Conservation (phyloP, 2,888 invertebrate species). For the Melipona bicolor region DNA sequence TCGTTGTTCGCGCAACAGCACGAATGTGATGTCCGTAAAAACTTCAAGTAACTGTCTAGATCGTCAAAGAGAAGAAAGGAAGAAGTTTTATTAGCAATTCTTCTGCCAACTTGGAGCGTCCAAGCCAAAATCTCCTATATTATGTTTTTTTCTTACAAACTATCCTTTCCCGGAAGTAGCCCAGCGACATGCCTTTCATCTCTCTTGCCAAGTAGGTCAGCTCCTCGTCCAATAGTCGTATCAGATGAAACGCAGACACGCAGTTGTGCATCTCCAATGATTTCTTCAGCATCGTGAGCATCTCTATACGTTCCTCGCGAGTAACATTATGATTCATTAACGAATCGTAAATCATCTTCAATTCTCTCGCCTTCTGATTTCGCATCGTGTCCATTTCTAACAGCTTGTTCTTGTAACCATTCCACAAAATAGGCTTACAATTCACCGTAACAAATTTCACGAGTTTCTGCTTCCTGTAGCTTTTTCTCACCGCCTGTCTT, state of each 20-base stretch:
- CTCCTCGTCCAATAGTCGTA: constrained; percentile 89
- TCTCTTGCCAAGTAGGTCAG: constrained; percentile 89
- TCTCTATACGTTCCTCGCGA: constrained; percentile 89
- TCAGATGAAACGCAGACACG: constrained; percentile 86
- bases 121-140: background rate
- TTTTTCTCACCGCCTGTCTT: constrained; percentile 87
- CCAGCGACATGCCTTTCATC: constrained; percentile 86
- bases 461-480: constrained; percentile 87
- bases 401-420: constrained; percentile 88
- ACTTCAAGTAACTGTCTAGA: constrained; percentile 54
- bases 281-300: constrained; percentile 89
- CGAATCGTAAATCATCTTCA: constrained; percentile 90
- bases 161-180: constrained; percentile 89
- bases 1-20: constrained; percentile 72
- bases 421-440: constrained; percentile 91
- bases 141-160: constrained; percentile 66
- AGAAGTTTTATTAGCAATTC: background rate
- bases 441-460: constrained; percentile 88
- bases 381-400: constrained; percentile 93
- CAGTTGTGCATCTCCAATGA: constrained; percentile 88
- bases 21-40: constrained; percentile 57
- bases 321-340: constrained; percentile 87
- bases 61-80: background rate
- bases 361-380: constrained; percentile 91
- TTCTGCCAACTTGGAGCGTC: background rate